Percentiles rank a stretch among this genome's conserved stretches.
phyloP scores from a whole-genome alignment of 2,113 vertebrate species.

The Danio rerio region GRCz12tu NC_133193.1:392501-393000 shows the following conservation, averaged over 20 bases:
- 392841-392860: too few species aligned
- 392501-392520: background rate
- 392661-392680: background rate
- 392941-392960: too few species aligned
- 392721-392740: background rate
- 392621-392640: background rate
- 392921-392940: background rate
- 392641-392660: background rate
- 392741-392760: background rate
- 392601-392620: background rate
- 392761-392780: too few species aligned
- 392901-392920: background rate
- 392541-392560: background rate
- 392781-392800: too few species aligned
- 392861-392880: too few species aligned
- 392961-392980: too few species aligned
- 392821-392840: too few species aligned
- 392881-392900: slow-evolving; percentile 15
- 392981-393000: too few species aligned
- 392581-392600: background rate
- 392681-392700: too few species aligned
- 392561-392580: background rate
- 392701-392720: background rate
- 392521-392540: background rate
- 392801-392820: too few species aligned